Evolutionary conservation across 2,113 vertebrate species (phyloP).

Genomic region (Ammodytes marinus): DNA sequence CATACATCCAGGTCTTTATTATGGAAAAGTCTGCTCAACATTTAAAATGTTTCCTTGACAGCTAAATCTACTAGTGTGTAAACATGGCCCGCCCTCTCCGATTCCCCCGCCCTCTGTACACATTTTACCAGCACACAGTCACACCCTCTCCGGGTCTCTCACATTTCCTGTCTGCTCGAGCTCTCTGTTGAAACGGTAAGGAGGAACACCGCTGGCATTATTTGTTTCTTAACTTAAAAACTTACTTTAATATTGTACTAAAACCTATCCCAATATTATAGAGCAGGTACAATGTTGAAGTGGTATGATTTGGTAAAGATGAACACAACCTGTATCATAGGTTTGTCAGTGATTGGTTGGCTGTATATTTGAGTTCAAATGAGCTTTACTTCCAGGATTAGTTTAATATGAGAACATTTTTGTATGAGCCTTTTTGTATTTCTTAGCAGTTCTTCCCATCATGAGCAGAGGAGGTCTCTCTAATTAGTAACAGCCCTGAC

Average conservation of each 20-base stretch:
- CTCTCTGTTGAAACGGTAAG: constrained; percentile 57
- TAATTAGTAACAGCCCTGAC: constrained; percentile 43
- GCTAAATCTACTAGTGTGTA: not conserved
- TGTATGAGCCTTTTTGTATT: not conserved
- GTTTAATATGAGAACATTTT: not conserved
- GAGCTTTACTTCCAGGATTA: not conserved
- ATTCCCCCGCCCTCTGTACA: not conserved
- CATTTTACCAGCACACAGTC: not conserved
- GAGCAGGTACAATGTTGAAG: not conserved
- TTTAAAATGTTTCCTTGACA: not conserved
- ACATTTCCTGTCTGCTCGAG: not conserved
- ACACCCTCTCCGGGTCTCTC: constrained; percentile 14
- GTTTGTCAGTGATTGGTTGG: not conserved
- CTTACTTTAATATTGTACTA: not conserved
- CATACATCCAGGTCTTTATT: not conserved
- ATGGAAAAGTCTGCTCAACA: not conserved
- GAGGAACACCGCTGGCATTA: not conserved
- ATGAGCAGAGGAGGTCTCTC: constrained; percentile 21
- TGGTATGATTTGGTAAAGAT: not conserved
- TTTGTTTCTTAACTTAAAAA: not conserved
- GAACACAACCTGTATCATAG: not conserved
- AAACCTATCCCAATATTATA: not conserved
- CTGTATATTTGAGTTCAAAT: not conserved
- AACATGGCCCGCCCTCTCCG: constrained; percentile 34
- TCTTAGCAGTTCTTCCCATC: not conserved